Evolutionary conservation across 2,113 vertebrate genomes (phyloP).

Genomic region (Bothrops jararaca): DNA sequence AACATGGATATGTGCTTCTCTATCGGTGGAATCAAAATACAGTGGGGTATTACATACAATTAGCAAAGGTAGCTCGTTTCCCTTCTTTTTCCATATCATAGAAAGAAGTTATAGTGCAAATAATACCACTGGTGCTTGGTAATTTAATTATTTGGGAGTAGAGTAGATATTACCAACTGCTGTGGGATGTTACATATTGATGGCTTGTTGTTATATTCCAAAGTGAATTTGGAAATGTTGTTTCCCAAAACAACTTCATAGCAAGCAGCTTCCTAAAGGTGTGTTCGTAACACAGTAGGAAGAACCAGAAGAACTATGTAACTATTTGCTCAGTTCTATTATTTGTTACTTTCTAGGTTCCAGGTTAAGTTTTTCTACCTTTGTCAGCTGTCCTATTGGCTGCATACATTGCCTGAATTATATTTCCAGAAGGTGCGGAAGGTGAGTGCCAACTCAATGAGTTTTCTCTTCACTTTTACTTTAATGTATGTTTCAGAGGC

Average conservation of each 20-base stretch:
- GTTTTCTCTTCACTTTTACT: background rate
- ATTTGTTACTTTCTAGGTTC: conserved; percentile 74
- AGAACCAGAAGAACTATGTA: background rate
- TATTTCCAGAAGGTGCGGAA: conserved; percentile 99
- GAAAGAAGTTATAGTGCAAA: background rate
- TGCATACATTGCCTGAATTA: conserved; percentile 92
- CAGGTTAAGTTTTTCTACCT: conserved; percentile 99
- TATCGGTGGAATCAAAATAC: background rate
- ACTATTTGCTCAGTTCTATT: background rate
- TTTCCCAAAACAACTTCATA: background rate
- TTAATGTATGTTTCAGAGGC: background rate
- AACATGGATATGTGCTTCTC: background rate
- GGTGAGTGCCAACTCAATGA: conserved; percentile 71
- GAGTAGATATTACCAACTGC: background rate
- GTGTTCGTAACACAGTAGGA: background rate
- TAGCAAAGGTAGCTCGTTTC: background rate
- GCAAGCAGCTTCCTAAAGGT: background rate
- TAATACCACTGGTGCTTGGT: background rate
- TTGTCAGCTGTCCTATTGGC: conserved; percentile 94
- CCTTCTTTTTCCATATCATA: background rate
- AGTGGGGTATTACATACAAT: too few species aligned
- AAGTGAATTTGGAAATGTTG: background rate
- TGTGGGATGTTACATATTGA: background rate
- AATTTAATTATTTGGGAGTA: background rate
- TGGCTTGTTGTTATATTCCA: background rate